phyloP scores from a whole-genome alignment of 2,113 vertebrate species.

The Seriola dumerili region DNA sequence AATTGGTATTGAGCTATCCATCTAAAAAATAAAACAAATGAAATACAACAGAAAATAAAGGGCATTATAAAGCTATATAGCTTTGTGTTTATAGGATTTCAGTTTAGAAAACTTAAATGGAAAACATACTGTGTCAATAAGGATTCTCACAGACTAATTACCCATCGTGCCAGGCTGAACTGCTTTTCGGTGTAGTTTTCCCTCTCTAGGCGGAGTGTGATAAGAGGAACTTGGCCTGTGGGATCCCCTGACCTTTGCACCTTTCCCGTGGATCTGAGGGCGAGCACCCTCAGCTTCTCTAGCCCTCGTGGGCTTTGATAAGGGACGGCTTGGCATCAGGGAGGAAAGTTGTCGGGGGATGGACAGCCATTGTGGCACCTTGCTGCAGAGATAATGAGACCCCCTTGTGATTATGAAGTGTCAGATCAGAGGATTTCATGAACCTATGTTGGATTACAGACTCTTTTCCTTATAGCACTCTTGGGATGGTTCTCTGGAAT shows the following conservation, averaged over 20 bases:
- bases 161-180: background rate
- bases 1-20: background rate
- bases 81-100: background rate
- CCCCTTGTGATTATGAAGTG: slow-evolving; percentile 61
- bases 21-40: background rate
- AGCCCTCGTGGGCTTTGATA: slow-evolving; percentile 53
- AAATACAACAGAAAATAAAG: background rate
- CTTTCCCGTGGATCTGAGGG: slow-evolving; percentile 32
- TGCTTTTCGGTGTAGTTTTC: slow-evolving; percentile 21
- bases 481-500: slow-evolving; percentile 55
- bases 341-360: slow-evolving; percentile 21
- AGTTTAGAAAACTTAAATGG: slow-evolving; percentile 11
- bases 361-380: slow-evolving; percentile 16
- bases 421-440: slow-evolving; percentile 66
- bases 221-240: slow-evolving; percentile 42
- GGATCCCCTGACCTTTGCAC: slow-evolving; percentile 63
- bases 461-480: slow-evolving; percentile 52
- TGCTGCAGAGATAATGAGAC: slow-evolving; percentile 61
- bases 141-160: background rate
- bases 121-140: background rate
- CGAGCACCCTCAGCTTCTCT: slow-evolving; percentile 22
- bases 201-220: slow-evolving; percentile 31
- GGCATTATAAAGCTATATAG: background rate
- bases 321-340: slow-evolving; percentile 32
- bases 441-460: slow-evolving; percentile 66